Evolutionary conservation across 1,140 invertebrate species (phyloP).

Genomic region (Oscheius sp.): DNA sequence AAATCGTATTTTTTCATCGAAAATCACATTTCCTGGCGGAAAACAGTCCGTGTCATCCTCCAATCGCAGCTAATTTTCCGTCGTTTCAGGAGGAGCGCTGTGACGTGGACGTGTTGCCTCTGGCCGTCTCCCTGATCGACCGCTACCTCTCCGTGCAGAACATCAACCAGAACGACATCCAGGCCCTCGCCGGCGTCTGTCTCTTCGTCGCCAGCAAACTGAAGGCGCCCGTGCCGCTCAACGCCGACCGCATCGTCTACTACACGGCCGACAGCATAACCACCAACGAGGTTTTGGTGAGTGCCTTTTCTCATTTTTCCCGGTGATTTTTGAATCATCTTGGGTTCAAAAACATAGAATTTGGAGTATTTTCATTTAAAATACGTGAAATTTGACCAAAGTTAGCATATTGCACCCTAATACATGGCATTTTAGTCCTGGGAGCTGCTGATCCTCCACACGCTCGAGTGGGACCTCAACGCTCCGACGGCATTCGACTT

Average conservation of each 20-base stretch:
- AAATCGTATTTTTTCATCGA: neutral
- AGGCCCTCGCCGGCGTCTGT: slow-evolving; percentile 21
- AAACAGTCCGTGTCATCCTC: no score
- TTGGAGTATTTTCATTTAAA: no score
- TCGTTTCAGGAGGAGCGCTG: slow-evolving; percentile 6
- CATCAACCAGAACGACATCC: neutral
- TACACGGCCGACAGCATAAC: slow-evolving; percentile 14
- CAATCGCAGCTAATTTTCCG: no score
- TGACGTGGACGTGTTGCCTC: slow-evolving; percentile 10
- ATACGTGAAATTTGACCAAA: no score
- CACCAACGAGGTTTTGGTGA: neutral
- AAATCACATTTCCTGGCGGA: no score
- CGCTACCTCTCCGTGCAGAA: slow-evolving; percentile 3
- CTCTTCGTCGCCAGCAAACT: slow-evolving; percentile 30
- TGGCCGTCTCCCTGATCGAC: slow-evolving; percentile 13
- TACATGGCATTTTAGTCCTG: neutral
- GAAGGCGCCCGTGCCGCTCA: slow-evolving; percentile 22
- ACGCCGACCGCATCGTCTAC: neutral
- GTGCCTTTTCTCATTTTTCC: no score
- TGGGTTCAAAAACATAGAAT: no score
- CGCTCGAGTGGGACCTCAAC: slow-evolving; percentile 7
- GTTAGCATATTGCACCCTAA: no score
- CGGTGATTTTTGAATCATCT: no score
- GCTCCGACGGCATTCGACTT: slow-evolving; percentile 24
- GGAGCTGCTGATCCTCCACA: slow-evolving; percentile 8